These are phyloP conservation scores for Reticulitermes lucifugus DNA, from an alignment of 2,888 invertebrate species.

Conservation along the genomic window DNA sequence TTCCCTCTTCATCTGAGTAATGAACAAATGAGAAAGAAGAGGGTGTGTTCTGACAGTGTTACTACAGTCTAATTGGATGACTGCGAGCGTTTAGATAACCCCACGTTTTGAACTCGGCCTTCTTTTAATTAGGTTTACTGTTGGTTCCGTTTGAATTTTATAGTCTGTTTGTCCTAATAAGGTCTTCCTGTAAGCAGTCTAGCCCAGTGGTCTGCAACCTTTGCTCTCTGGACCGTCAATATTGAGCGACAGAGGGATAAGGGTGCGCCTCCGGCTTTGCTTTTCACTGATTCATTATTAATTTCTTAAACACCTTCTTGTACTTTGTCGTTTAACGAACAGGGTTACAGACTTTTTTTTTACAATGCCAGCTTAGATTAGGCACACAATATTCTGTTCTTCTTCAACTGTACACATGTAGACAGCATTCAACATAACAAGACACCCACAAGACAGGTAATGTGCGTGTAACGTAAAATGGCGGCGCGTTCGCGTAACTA, in stretches of 20 bases:
- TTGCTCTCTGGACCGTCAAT: not conserved
- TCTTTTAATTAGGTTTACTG: constrained; percentile 10
- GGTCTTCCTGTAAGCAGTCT: not conserved
- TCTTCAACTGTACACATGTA: too few relatives aligned
- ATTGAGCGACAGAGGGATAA: not conserved
- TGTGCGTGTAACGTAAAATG: too few relatives aligned
- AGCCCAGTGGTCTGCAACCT: not conserved
- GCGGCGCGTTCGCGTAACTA: too few relatives aligned
- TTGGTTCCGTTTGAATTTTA: not conserved
- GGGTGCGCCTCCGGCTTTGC: not conserved
- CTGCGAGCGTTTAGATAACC: constrained; percentile 10
- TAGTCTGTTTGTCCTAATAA: not conserved
- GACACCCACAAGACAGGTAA: too few relatives aligned
- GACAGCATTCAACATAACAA: too few relatives aligned
- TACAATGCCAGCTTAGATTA: too few relatives aligned
- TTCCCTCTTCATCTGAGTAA: constrained; percentile 21
- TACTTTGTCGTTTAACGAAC: too few relatives aligned
- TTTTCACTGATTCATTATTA: too few relatives aligned
- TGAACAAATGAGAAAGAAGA: not conserved
- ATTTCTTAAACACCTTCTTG: too few relatives aligned
- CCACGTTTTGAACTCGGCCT: not conserved
- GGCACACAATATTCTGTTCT: too few relatives aligned
- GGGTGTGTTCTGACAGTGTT: not conserved
- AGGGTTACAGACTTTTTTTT: too few relatives aligned
- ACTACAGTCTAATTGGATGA: constrained; percentile 1